Evolutionary conservation across 2,797 vertebrate species (phyloP), one percentile per base, ranked within the genome.

Genomic region (Sphenodon punctatus): DNA sequence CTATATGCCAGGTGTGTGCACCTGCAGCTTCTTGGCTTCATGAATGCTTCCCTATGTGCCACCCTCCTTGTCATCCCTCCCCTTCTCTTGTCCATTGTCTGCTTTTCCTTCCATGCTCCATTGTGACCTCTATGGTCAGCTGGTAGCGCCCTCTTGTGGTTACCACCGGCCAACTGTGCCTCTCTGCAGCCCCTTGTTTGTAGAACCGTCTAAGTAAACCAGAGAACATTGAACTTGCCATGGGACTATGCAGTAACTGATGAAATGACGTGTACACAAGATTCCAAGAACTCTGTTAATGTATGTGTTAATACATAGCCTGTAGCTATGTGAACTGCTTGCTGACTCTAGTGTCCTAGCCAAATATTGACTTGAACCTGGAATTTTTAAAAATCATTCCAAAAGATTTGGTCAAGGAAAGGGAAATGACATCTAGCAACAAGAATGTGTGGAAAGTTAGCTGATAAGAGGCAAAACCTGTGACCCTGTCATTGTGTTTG

Each of bases 231-330:
- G 85, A 89, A 78, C 78, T 80, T 82, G 53, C 38, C 15, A 65
- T 56, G 10, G 75, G 70, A 43, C 56, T 43, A 64, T 41, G 8
- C 41, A 49, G 80, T 78, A n/a, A 64, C 72, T 45, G 56, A 32
- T n/a, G 34, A 41, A 58, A 55, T 65, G 64, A 22, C 8, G 19
- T 7, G 69, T 34, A 3, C 0, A 3, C 0, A 16, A 83, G 39
- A 1, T 61, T 61, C 59, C n/a, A 61, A 63, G 49, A n/a, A 55
- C 73, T 16, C 27, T 67, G 78, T 58, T 86, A 72, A 38, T 55
- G 12, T 39, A 4, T 23, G 87, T 76, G 86, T 89, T 89, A 89
- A 84, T 89, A 15, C 77, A 60, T 81, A 79, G 80, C 46, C 72
- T 22, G 43, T 61, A 93, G 15, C 48, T 83, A 38, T 70, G 61